These are phyloP conservation scores for Nematolebias whitei DNA, from an alignment of 2,113 vertebrate genomes.

Conservation along the genomic window DNA sequence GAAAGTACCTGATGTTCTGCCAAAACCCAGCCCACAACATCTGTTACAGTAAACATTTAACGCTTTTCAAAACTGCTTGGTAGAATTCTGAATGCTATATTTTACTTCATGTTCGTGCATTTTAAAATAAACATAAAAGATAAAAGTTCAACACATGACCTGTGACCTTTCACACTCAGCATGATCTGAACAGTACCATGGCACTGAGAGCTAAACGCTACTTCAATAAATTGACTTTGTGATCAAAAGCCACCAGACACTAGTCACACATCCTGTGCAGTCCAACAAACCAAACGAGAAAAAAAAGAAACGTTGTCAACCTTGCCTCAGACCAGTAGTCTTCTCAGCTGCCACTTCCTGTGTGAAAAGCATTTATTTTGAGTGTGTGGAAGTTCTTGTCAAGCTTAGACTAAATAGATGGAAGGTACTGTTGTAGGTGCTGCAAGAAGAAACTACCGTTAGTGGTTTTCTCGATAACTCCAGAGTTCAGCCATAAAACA, in stretches of 20 bases:
- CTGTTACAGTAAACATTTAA: no score
- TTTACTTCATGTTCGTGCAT: background rate
- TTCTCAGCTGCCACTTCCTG: slow-evolving; percentile 3
- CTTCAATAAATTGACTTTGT: background rate
- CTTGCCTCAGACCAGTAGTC: background rate
- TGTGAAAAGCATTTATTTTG: background rate
- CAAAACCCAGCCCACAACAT: background rate
- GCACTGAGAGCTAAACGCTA: background rate
- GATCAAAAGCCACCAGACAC: background rate
- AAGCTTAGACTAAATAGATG: background rate
- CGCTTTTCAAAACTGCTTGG: no score
- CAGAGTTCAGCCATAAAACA: background rate
- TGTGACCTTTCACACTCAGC: background rate
- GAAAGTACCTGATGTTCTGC: background rate
- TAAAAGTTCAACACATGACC: background rate
- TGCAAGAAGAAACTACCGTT: background rate
- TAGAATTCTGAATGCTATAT: background rate
- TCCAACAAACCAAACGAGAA: background rate
- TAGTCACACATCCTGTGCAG: background rate
- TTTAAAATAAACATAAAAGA: background rate
- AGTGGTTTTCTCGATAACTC: background rate
- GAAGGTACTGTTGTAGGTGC: background rate
- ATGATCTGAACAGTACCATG: background rate
- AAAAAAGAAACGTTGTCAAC: background rate
- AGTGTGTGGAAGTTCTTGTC: background rate